Percentiles rank a stretch among this genome's conserved stretches.
Conservation (phyloP, 2,797 vertebrate genomes). For the Nannoperca obscura region DNA sequence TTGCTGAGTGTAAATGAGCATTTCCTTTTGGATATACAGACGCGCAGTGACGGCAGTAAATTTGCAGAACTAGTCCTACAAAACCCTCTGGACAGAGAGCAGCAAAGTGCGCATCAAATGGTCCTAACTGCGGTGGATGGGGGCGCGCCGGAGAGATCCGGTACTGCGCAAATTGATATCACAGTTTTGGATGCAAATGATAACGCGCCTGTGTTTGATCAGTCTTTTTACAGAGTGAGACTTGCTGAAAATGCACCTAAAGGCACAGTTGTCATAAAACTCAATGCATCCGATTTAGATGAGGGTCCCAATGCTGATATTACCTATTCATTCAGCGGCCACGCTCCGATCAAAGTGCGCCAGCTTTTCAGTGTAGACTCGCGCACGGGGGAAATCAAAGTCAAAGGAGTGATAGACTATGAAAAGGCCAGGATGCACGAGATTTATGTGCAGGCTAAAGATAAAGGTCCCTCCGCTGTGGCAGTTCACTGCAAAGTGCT, state of each 20-base stretch:
- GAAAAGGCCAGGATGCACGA: conserved; percentile 91
- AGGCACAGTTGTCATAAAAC: conserved; percentile 88
- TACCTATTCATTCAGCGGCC: conserved; percentile 91
- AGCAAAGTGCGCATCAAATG: conserved; percentile 87
- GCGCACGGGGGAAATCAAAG: conserved; percentile 89
- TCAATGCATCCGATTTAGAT: conserved; percentile 92
- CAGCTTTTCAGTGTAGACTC: conserved; percentile 92
- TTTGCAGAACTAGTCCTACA: conserved; percentile 92
- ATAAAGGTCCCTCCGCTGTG: conserved; percentile 90
- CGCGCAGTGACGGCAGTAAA: conserved; percentile 90
- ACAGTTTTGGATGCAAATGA: conserved; percentile 92
- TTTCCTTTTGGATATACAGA: conserved; percentile 91
- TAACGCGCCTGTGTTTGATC: conserved; percentile 92
- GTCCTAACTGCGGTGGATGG: conserved; percentile 92
- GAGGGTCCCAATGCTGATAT: conserved; percentile 92
- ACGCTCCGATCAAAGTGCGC: conserved; percentile 86
- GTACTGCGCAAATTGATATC: conserved; percentile 88
- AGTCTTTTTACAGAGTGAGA: conserved; percentile 87
- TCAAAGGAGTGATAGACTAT: conserved; percentile 90
- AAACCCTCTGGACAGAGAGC: conserved; percentile 89
- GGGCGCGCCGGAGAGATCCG: conserved; percentile 89
- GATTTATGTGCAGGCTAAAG: conserved; percentile 93
- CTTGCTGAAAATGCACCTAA: conserved; percentile 88
- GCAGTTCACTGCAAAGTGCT: conserved; percentile 93
- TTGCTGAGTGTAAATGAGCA: conserved; percentile 90